phyloP scores from a whole-genome alignment of 2,797 vertebrate genomes.

The Kryptopterus vitreolus region DNA sequence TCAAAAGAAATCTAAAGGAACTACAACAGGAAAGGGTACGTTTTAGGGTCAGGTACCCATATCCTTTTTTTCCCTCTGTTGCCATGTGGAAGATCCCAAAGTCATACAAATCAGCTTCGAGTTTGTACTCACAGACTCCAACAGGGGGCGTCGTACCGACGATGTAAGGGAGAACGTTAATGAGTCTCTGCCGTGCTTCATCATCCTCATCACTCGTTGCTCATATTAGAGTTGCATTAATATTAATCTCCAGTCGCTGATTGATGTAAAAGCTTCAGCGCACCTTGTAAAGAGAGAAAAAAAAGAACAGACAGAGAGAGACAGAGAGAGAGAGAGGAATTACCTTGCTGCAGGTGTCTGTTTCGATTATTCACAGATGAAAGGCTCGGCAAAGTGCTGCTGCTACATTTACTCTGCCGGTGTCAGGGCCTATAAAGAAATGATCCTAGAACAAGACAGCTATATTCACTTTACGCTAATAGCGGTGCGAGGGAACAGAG shows the following conservation, averaged over 20 bases:
- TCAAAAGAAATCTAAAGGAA: too few species aligned
- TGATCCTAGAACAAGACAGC: slow-evolving; percentile 6
- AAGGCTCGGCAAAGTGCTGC: slow-evolving; percentile 59
- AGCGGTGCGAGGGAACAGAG: neutral
- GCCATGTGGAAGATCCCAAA: neutral
- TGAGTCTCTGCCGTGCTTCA: slow-evolving; percentile 44
- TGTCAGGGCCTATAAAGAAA: slow-evolving; percentile 28
- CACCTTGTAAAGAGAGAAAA: slow-evolving; percentile 5
- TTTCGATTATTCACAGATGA: slow-evolving; percentile 71
- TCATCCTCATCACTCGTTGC: slow-evolving; percentile 58
- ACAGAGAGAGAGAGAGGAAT: slow-evolving; percentile 42
- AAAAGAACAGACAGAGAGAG: neutral
- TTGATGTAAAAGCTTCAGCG: slow-evolving; percentile 62
- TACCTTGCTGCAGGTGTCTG: slow-evolving; percentile 78
- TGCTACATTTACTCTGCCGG: slow-evolving; percentile 42
- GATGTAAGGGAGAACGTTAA: too few species aligned
- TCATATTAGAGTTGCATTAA: slow-evolving; percentile 68
- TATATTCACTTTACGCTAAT: slow-evolving; percentile 21
- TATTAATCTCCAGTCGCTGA: slow-evolving; percentile 72
- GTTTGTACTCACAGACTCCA: neutral
- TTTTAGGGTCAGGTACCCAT: neutral
- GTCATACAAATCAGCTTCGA: neutral
- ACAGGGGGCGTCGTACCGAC: too few species aligned
- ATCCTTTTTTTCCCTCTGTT: neutral
- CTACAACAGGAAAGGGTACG: neutral